Percentiles rank a stretch among this genome's conserved stretches.
Evolutionary conservation across 2,113 vertebrate species (phyloP).

Genomic region (Forbesichthys agassizii): DNA sequence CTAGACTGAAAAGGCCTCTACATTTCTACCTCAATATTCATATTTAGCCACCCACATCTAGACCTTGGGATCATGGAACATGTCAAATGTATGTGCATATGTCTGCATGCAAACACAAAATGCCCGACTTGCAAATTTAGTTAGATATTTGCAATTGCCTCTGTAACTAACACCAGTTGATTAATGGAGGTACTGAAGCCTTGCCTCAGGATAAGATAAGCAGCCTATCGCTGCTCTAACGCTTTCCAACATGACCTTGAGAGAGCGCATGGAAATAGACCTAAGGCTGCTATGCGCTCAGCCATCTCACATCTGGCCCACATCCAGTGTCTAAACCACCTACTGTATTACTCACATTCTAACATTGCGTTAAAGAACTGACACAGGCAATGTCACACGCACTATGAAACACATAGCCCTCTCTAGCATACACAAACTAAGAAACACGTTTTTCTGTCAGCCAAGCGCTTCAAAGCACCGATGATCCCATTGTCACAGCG

Average conservation of each 20-base stretch:
- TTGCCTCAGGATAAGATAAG: constrained; percentile 68
- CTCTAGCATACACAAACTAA: constrained; percentile 10
- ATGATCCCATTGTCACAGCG: not conserved
- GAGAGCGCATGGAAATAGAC: constrained; percentile 65
- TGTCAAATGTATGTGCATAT: constrained; percentile 65
- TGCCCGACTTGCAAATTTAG: constrained; percentile 47
- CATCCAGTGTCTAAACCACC: constrained; percentile 52
- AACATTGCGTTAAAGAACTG: constrained; percentile 15
- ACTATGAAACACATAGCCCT: constrained; percentile 18
- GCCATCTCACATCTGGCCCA: constrained; percentile 54
- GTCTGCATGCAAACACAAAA: constrained; percentile 63
- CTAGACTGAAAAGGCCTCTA: not conserved
- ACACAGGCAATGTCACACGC: constrained; percentile 22
- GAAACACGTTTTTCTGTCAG: constrained; percentile 5
- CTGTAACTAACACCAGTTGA: constrained; percentile 65
- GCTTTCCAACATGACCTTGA: constrained; percentile 66
- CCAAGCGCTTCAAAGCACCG: not conserved
- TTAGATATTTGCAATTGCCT: constrained; percentile 29
- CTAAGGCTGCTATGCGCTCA: constrained; percentile 60
- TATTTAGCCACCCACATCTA: constrained; percentile 17
- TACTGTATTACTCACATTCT: constrained; percentile 19
- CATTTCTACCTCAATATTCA: constrained; percentile 8
- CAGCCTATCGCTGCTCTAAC: constrained; percentile 51
- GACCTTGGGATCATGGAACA: constrained; percentile 50
- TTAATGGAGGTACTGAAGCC: constrained; percentile 66